A percentile compares a stretch with the other conserved stretches of the same genome.
Conservation (phyloP, 2,113 vertebrate genomes). For the Saguinus midas region DNA sequence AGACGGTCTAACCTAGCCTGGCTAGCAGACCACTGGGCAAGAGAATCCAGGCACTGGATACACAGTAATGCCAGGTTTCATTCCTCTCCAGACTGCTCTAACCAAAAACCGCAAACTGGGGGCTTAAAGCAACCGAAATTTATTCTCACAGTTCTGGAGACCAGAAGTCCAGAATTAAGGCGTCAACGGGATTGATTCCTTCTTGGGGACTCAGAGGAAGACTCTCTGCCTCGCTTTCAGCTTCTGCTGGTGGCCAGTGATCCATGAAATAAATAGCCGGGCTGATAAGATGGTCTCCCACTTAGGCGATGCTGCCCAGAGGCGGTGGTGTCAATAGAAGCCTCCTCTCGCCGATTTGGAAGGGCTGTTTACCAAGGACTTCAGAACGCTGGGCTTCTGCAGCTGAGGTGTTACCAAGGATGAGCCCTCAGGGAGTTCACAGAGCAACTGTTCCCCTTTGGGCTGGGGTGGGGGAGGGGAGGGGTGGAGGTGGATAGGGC, state of each 20-base stretch:
- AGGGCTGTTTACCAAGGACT: neutral
- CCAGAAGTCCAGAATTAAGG: neutral
- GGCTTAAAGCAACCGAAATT: neutral
- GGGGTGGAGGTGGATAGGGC: neutral
- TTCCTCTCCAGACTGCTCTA: neutral
- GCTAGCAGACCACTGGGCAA: neutral
- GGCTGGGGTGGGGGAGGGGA: no score
- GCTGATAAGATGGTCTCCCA: accelerated
- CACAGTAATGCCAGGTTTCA: neutral
- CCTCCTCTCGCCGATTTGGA: neutral
- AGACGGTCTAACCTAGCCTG: neutral
- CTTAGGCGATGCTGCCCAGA: accelerated
- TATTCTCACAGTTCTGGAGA: neutral
- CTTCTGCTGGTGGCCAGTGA: no score
- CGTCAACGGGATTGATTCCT: neutral
- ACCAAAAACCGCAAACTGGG: neutral
- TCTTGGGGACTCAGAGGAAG: neutral
- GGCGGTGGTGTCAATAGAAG: neutral
- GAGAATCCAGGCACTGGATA: neutral
- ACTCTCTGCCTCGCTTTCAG: neutral
- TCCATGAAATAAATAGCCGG: accelerated
- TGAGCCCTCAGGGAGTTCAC: neutral
- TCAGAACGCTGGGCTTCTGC: neutral
- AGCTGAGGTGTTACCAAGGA: neutral
- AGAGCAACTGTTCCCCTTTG: neutral